phyloP scores from a whole-genome alignment of 2,888 invertebrate genomes.

The Atherix ibis region DNA sequence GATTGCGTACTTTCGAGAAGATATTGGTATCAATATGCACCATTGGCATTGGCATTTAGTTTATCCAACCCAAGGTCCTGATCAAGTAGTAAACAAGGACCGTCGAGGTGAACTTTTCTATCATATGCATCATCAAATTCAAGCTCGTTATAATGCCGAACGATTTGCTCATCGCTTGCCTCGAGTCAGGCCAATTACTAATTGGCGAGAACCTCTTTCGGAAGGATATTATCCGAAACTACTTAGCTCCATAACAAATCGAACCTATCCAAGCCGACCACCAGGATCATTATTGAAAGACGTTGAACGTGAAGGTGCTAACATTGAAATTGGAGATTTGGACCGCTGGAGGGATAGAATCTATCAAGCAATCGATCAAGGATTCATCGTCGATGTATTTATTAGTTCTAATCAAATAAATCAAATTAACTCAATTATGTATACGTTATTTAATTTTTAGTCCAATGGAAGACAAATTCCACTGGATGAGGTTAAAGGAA shows the following conservation, averaged over 20 bases:
- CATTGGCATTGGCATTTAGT: constrained; percentile 90
- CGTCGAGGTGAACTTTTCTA: constrained; percentile 57
- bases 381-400: constrained; percentile 42
- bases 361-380: constrained; percentile 57
- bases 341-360: constrained; percentile 61
- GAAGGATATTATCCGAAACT: constrained; percentile 75
- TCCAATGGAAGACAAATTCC: constrained; percentile 11
- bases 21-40: constrained; percentile 70
- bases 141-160: constrained; percentile 55
- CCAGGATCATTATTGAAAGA: constrained; percentile 43
- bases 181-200: constrained; percentile 45
- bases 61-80: constrained; percentile 53
- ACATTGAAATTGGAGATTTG: constrained; percentile 43
- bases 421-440: background rate
- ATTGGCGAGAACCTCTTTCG: constrained; percentile 50
- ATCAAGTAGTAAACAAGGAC: constrained; percentile 51
- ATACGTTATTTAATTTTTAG: constrained; percentile 4
- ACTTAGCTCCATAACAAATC: constrained; percentile 46
- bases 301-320: constrained; percentile 46
- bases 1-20: constrained; percentile 71
- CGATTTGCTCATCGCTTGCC: constrained; percentile 54
- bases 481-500: constrained; percentile 40
- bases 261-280: constrained; percentile 57
- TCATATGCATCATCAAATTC: constrained; percentile 52
- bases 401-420: constrained; percentile 13